A percentile compares a stretch with the other conserved stretches of the same genome.
Conservation (phyloP, 2,888 invertebrate genomes). For the Achlya flavicornis region DNA sequence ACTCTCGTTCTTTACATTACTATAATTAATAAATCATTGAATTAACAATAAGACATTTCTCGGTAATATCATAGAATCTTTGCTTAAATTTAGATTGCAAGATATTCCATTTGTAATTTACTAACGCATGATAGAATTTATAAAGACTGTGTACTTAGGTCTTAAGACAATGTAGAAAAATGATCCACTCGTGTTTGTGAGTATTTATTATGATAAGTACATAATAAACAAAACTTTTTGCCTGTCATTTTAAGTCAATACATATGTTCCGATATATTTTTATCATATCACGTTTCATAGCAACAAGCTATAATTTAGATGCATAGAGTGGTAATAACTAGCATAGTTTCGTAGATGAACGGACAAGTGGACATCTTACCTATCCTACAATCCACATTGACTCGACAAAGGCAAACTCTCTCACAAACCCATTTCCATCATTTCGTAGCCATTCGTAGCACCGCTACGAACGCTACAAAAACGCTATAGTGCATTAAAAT, state of each 20-base stretch:
- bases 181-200: no score
- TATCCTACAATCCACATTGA: conserved; percentile 24
- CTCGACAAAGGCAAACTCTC: conserved; percentile 31
- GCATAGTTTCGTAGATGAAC: conserved; percentile 34
- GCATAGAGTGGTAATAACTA: conserved; percentile 24
- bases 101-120: no score
- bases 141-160: no score
- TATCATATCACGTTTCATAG: neutral
- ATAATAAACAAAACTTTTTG: no score
- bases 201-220: no score
- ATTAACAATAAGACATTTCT: conserved; percentile 36
- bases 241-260: no score
- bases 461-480: neutral
- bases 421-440: conserved; percentile 4
- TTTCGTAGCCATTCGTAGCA: neutral
- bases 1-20: neutral
- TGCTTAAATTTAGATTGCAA: neutral
- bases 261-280: neutral
- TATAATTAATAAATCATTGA: conserved; percentile 17
- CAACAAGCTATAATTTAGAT: conserved; percentile 11
- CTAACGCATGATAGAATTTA: no score
- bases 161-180: no score
- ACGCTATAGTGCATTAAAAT: neutral
- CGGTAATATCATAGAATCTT: conserved; percentile 25
- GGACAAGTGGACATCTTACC: conserved; percentile 19